phyloP scores from a whole-genome alignment of 1,140 invertebrate species.

The Tachypleus tridentatus region DNA sequence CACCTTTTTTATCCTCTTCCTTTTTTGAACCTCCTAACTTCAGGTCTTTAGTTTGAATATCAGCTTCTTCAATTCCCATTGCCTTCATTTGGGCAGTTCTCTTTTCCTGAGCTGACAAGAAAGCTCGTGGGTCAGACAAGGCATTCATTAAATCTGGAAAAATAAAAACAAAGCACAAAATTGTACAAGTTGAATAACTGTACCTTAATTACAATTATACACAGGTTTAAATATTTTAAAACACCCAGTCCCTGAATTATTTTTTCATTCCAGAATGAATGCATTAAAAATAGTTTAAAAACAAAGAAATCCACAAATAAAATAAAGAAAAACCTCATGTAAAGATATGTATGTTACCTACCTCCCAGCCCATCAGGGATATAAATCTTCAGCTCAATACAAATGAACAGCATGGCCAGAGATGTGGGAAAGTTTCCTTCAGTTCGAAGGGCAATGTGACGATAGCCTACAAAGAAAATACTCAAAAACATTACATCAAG shows the following conservation, averaged over 20 bases:
- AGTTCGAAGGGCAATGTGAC: constrained; percentile 93
- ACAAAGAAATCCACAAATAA: too few species aligned
- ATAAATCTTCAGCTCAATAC: constrained; percentile 98
- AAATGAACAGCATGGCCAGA: constrained; percentile 95
- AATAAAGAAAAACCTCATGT: too few species aligned
- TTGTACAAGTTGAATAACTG: too few species aligned
- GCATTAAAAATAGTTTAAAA: too few species aligned
- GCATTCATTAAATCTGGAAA: constrained; percentile 92
- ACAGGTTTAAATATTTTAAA: too few species aligned
- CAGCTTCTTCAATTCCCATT: constrained; percentile 79
- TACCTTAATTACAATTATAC: too few species aligned
- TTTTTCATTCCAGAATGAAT: too few species aligned
- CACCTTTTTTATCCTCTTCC: constrained; percentile 17
- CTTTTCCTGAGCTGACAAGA: constrained; percentile 76
- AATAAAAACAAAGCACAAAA: too few species aligned
- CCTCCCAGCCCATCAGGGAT: constrained; percentile 97
- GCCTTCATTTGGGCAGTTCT: constrained; percentile 83
- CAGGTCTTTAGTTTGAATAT: constrained; percentile 41
- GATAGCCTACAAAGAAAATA: constrained; percentile 47
- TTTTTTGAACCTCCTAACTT: constrained; percentile 17
- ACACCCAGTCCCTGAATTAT: too few species aligned
- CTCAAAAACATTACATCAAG: too few species aligned
- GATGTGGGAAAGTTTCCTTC: constrained; percentile 99
- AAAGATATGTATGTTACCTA: constrained; percentile 30
- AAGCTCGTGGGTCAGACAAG: constrained; percentile 86